A percentile compares a stretch with the other conserved stretches of the same genome.
These are phyloP conservation scores for Lophius piscatorius DNA, from an alignment of 2,113 vertebrate genomes.

Conservation along the genomic window DNA sequence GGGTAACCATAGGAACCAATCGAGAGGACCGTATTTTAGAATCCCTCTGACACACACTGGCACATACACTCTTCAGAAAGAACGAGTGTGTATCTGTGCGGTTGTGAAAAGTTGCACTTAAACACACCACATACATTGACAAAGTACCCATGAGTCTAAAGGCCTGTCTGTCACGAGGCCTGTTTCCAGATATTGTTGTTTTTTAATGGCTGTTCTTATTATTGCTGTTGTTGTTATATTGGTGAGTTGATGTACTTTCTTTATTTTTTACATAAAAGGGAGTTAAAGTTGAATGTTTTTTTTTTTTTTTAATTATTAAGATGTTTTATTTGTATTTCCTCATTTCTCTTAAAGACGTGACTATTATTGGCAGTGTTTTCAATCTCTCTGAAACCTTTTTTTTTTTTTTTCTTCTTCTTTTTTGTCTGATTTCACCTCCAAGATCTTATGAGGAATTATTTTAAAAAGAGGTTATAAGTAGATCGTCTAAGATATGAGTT, in stretches of 20 bases:
- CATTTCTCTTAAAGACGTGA: conserved; percentile 69
- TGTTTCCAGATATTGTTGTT: conserved; percentile 72
- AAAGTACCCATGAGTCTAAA: conserved; percentile 55
- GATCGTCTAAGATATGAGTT: conserved; percentile 76
- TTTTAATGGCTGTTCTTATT: conserved; percentile 82
- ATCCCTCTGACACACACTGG: conserved; percentile 37
- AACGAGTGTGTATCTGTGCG: conserved; percentile 41
- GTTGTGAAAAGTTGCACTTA: conserved; percentile 63
- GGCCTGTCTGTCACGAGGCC: conserved; percentile 61
- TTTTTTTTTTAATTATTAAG: conserved; percentile 58
- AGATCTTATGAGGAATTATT: conserved; percentile 77
- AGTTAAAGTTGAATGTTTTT: conserved; percentile 65
- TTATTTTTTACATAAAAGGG: conserved; percentile 77
- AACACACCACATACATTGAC: conserved; percentile 55
- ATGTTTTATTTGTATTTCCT: conserved; percentile 55
- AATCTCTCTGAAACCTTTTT: conserved; percentile 56
- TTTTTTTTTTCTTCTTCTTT: conserved; percentile 32
- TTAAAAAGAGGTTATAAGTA: conserved; percentile 75
- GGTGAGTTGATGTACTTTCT: conserved; percentile 64
- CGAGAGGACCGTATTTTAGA: conserved; percentile 63
- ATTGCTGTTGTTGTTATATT: conserved; percentile 76
- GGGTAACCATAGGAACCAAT: conserved; percentile 59
- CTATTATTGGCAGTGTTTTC: conserved; percentile 75
- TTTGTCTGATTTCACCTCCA: conserved; percentile 47
- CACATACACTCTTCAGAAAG: conserved; percentile 21